Percentiles rank a stretch among this genome's conserved stretches.
Evolutionary conservation across 2,797 vertebrate genomes (phyloP).

Genomic region (Acanthiza pusilla): DNA sequence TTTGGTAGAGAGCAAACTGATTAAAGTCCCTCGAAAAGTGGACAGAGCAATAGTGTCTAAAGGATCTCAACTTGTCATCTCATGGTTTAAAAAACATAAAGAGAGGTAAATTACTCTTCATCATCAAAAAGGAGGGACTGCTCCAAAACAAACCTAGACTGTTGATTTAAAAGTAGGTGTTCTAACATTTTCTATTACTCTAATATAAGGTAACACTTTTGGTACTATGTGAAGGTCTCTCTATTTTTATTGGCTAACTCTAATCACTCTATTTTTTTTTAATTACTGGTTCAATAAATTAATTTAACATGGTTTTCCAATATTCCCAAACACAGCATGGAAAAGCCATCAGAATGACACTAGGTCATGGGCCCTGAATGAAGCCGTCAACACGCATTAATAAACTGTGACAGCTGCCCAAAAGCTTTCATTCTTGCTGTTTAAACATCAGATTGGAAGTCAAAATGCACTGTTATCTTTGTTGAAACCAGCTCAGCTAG

Average conservation of each 20-base stretch:
- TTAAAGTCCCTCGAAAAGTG: neutral
- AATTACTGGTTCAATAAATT: conserved; percentile 42
- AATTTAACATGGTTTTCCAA: conserved; percentile 60
- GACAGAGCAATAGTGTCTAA: neutral
- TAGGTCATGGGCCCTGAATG: conserved; percentile 78
- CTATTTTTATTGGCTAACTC: conserved; percentile 73
- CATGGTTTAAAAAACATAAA: conserved; percentile 19
- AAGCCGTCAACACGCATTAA: conserved; percentile 83
- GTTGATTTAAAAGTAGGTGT: conserved; percentile 45
- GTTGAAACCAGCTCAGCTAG: conserved; percentile 80
- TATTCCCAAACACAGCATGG: conserved; percentile 62
- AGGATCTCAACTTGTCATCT: neutral
- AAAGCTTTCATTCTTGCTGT: conserved; percentile 82
- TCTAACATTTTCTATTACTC: conserved; percentile 53
- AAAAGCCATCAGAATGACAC: conserved; percentile 56
- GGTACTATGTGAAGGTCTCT: conserved; percentile 26
- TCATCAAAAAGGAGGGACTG: neutral
- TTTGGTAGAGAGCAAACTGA: neutral
- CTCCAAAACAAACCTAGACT: conserved; percentile 62
- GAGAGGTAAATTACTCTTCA: conserved; percentile 41
- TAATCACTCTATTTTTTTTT: conserved; percentile 42
- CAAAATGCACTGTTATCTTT: conserved; percentile 83
- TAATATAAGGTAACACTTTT: conserved; percentile 32
- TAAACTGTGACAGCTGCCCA: conserved; percentile 82
- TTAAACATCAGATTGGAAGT: conserved; percentile 77